Conservation (phyloP, 2,113 vertebrate species). For the Bufo bufo region DNA sequence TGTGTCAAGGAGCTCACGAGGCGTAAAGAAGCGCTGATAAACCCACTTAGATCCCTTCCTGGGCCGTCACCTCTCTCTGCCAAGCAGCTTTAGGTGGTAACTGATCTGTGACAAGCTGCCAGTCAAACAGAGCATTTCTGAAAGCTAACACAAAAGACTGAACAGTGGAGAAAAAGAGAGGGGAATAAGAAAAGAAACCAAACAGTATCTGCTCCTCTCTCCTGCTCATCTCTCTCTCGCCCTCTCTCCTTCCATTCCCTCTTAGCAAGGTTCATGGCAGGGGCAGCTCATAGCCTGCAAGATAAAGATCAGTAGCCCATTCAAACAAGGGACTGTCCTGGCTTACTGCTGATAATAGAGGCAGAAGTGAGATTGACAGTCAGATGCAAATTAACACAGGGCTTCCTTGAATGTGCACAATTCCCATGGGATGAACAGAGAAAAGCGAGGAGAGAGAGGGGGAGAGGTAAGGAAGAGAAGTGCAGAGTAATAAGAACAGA, state of each 20-base stretch:
- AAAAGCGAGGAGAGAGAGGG: slow-evolving; percentile 58
- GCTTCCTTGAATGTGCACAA: slow-evolving; percentile 70
- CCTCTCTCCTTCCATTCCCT: slow-evolving; percentile 57
- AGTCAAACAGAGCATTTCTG: slow-evolving; percentile 98
- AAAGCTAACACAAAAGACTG: slow-evolving; percentile 95
- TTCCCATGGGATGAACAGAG: slow-evolving; percentile 75
- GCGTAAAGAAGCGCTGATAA: slow-evolving; percentile 99
- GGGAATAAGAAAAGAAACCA: slow-evolving; percentile 78
- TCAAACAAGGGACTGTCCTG: slow-evolving; percentile 72
- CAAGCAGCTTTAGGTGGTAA: slow-evolving; percentile 98
- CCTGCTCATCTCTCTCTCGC: slow-evolving; percentile 57
- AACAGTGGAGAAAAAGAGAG: slow-evolving; percentile 75
- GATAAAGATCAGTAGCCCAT: slow-evolving; percentile 75
- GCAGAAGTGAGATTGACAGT: slow-evolving; percentile 76
- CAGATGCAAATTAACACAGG: slow-evolving; percentile 75
- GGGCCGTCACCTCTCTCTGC: slow-evolving; percentile 97
- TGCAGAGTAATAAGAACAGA: slow-evolving; percentile 45
- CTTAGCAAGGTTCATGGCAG: slow-evolving; percentile 72
- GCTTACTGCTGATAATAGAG: slow-evolving; percentile 72
- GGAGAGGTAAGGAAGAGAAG: slow-evolving; percentile 64
- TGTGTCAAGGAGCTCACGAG: slow-evolving; percentile 99
- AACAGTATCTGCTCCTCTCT: slow-evolving; percentile 74
- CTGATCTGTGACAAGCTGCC: slow-evolving; percentile 99
- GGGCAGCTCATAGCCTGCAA: slow-evolving; percentile 67
- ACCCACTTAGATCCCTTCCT: slow-evolving; percentile 99